phyloP scores from a whole-genome alignment of 2,888 invertebrate genomes.

The Ichneumoninae sp. region DNA sequence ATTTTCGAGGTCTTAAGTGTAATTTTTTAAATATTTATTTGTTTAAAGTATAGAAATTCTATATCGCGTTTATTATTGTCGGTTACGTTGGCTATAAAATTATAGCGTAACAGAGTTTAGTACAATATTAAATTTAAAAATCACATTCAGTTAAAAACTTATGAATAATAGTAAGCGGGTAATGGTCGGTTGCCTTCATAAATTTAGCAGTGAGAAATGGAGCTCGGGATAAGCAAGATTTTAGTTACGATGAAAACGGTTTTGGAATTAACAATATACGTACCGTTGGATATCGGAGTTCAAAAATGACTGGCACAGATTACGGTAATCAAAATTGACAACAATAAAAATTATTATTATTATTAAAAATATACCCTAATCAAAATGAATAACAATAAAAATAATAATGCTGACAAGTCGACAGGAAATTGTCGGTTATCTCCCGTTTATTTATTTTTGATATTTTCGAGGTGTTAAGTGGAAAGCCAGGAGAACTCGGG shows the following conservation, averaged over 20 bases:
- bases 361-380: no score
- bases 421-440: background rate
- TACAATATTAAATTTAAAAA: no score
- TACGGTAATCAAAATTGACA: background rate
- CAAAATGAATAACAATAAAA: background rate
- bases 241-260: background rate
- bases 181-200: no score
- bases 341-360: background rate
- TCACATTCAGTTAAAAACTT: no score
- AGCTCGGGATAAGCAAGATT: no score
- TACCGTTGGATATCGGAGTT: background rate
- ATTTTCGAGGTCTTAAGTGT: background rate
- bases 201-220: no score
- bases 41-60: no score
- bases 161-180: no score
- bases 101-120: no score
- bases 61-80: no score
- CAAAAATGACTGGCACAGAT: background rate
- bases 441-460: slow-evolving; percentile 5
- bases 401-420: background rate
- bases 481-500: background rate
- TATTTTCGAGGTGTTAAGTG: slow-evolving; percentile 1
- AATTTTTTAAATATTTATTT: no score
- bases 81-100: no score
- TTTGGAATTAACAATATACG: slow-evolving; percentile 7